Conservation (phyloP, 1,140 invertebrate genomes). For the Nebria ingens region DNA sequence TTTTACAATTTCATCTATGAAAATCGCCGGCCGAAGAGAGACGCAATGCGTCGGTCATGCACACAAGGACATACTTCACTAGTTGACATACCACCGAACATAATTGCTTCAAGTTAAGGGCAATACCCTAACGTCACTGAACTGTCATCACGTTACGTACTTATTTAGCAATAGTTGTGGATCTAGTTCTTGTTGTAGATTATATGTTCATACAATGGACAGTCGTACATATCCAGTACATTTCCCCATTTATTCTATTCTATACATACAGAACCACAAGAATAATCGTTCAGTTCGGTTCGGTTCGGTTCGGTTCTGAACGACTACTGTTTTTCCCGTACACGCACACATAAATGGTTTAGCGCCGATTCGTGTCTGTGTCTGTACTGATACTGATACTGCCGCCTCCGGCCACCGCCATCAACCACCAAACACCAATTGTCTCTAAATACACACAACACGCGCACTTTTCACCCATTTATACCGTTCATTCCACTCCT, state of each 20-base stretch:
- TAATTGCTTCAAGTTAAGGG: constrained; percentile 6
- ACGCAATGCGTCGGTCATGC: background rate
- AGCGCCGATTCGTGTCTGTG: background rate
- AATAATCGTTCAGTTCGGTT: too few relatives aligned
- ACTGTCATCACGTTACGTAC: constrained; percentile 2
- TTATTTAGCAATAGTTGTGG: constrained; percentile 8
- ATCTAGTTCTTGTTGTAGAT: constrained; percentile 9
- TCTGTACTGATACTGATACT: too few relatives aligned
- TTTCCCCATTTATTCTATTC: too few relatives aligned
- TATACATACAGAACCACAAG: too few relatives aligned
- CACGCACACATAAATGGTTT: too few relatives aligned
- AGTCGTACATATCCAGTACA: background rate
- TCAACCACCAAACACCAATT: too few relatives aligned
- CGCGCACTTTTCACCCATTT: too few relatives aligned
- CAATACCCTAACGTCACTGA: constrained; percentile 6
- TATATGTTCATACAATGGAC: constrained; percentile 5
- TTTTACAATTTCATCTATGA: background rate
- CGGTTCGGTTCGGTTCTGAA: too few relatives aligned
- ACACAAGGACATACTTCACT: background rate
- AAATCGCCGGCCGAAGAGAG: background rate
- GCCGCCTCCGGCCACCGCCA: too few relatives aligned
- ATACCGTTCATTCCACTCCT: too few relatives aligned
- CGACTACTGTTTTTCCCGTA: too few relatives aligned
- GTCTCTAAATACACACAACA: too few relatives aligned
- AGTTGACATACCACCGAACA: background rate